phyloP scores from a whole-genome alignment of 2,888 invertebrate species.

The Temnothorax unifasciatus region DNA sequence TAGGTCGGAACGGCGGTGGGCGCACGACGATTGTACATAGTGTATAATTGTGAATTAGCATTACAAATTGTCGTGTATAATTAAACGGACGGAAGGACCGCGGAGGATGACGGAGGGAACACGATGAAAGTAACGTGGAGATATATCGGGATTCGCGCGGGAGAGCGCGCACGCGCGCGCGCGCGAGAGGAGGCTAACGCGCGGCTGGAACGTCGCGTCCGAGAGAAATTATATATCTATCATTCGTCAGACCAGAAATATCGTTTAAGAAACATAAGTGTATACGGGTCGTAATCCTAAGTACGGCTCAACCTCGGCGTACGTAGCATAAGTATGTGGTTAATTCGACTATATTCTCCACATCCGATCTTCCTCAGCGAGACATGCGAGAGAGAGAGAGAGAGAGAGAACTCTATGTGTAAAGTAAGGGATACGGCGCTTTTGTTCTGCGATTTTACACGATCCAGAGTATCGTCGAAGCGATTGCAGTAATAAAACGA shows the following conservation, averaged over 20 bases:
- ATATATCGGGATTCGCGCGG: constrained; percentile 14
- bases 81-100: constrained; percentile 58
- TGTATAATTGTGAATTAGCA: constrained; percentile 79
- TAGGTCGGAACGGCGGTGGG: constrained; percentile 43
- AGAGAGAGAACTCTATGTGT: constrained; percentile 42
- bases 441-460: constrained; percentile 75
- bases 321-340: constrained; percentile 45
- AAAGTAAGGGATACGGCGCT: constrained; percentile 62
- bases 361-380: constrained; percentile 62
- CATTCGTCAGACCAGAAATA: constrained; percentile 36
- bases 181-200: not conserved
- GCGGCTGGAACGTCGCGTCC: constrained; percentile 9
- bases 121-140: constrained; percentile 71
- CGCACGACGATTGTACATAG: constrained; percentile 76
- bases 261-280: constrained; percentile 43
- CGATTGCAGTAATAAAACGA: constrained; percentile 71
- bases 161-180: not conserved
- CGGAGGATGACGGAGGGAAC: constrained; percentile 34
- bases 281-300: constrained; percentile 31
- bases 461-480: constrained; percentile 68
- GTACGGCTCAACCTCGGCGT: constrained; percentile 38
- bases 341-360: constrained; percentile 51
- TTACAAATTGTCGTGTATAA: constrained; percentile 68
- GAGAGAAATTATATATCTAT: constrained; percentile 17
- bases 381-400: constrained; percentile 56